phyloP scores from a whole-genome alignment of 2,888 invertebrate species.

The Hirtodrosophila confusa region DNA sequence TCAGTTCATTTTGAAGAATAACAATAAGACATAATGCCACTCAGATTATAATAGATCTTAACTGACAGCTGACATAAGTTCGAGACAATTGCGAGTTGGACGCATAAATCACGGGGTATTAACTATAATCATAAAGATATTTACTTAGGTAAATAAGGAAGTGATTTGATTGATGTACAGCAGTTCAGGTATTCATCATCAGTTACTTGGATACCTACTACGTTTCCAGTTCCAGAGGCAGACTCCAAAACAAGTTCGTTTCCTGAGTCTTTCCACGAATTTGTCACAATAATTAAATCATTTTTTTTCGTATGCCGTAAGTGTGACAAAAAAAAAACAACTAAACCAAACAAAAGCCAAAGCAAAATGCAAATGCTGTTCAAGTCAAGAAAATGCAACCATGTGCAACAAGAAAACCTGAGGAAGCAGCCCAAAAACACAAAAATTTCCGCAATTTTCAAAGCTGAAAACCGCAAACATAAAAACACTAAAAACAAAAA shows the following conservation, averaged over 20 bases:
- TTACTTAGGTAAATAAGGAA: slow-evolving; percentile 46
- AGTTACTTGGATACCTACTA: not conserved
- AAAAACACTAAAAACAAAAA: slow-evolving; percentile 30
- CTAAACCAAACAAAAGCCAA: slow-evolving; percentile 16
- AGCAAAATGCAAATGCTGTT: slow-evolving; percentile 66
- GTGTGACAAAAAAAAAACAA: slow-evolving; percentile 22
- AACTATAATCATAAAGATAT: slow-evolving; percentile 33
- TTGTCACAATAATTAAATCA: slow-evolving; percentile 70
- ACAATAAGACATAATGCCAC: slow-evolving; percentile 14
- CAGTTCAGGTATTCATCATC: slow-evolving; percentile 33
- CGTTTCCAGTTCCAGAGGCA: slow-evolving; percentile 14
- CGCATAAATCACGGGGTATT: slow-evolving; percentile 53
- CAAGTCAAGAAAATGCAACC: slow-evolving; percentile 60
- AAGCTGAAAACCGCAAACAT: slow-evolving; percentile 49
- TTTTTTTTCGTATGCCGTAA: slow-evolving; percentile 17
- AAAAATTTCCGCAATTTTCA: slow-evolving; percentile 71
- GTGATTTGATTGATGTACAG: slow-evolving; percentile 58
- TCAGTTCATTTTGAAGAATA: slow-evolving; percentile 37
- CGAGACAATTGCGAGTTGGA: slow-evolving; percentile 19
- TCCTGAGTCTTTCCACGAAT: slow-evolving; percentile 71
- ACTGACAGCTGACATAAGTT: slow-evolving; percentile 37
- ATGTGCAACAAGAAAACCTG: slow-evolving; percentile 62
- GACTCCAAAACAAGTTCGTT: slow-evolving; percentile 58
- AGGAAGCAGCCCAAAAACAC: slow-evolving; percentile 36
- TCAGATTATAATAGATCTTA: slow-evolving; percentile 30